Evolutionary conservation across 2,797 vertebrate genomes (phyloP), one percentile per base, ranked within the genome.

Genomic region (Dendrocincla tyrannina): DNA sequence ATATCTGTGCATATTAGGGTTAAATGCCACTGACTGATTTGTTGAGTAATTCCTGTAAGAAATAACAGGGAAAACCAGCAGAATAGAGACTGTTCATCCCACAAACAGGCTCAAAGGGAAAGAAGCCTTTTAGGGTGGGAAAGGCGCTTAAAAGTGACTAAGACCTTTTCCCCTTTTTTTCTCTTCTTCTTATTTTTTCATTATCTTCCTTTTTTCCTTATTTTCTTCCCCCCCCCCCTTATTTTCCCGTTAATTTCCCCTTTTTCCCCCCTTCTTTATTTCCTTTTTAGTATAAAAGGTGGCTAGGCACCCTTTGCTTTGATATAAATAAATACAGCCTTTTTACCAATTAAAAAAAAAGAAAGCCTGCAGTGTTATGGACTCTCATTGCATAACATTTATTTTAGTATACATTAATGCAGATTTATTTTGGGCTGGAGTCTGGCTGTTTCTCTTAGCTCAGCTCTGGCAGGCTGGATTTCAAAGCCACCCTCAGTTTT

Each of bases 391-490:
- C 37, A 7, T 55, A 22, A 39, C 32, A 42, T 80, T 88, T 80
- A 28, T 58, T 47, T 37, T 5, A 52, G 28, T 22, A 7, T 81
- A 20, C 17, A 18, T 66, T 76, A 50, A 69, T 69, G 35, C 53
- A 93, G 72, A 22, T 95, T 78, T 68, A 59, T 81, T 88, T 69
- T 2, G 68, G 46, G 70, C 39, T 39, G 67, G 33, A 49, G 35
- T 7, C 64, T 46, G 69, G 8, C 50, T 87, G 70, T 1, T 92
- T 75, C 46, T 37, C 64, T 78, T 13, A 85, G 76, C 96, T 88
- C 56, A 73, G 76, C 79, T 85, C 95, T 94, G 94, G 82, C 89
- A 95, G 95, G 91, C 93, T 79, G 89, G 83, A 62, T 96, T 95
- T 96, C 72, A 79, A 77, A 96, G 93, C 93, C 85, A 59, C 96